These are phyloP conservation scores for Neodiprion fabricii DNA, from an alignment of 1,140 invertebrate species.

Conservation along the genomic window DNA sequence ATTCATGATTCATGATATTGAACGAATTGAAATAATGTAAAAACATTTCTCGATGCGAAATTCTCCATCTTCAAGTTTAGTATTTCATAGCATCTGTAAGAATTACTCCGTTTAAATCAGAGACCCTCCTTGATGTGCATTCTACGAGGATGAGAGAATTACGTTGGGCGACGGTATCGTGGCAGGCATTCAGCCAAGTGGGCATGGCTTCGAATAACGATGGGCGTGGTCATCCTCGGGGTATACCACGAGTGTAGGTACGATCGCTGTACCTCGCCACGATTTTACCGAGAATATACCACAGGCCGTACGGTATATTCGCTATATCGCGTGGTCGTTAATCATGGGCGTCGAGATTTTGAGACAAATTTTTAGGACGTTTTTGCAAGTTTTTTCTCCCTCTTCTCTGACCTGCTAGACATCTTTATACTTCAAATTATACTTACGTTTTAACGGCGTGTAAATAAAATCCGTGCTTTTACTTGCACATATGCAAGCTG, in stretches of 20 bases:
- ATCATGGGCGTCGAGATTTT: too few species aligned
- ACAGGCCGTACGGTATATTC: not conserved
- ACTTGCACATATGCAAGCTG: too few species aligned
- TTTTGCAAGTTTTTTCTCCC: too few species aligned
- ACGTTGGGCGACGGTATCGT: not conserved
- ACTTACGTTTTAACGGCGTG: too few species aligned
- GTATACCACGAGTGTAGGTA: conserved; percentile 7
- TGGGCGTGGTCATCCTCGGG: conserved; percentile 45
- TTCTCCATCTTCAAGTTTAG: not conserved
- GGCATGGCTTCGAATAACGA: conserved; percentile 53
- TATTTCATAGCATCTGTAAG: too few species aligned
- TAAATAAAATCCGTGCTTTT: too few species aligned
- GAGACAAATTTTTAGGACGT: too few species aligned
- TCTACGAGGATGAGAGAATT: conserved; percentile 7
- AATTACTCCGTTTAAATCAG: too few species aligned
- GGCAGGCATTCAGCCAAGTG: conserved; percentile 43
- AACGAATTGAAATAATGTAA: conserved; percentile 12
- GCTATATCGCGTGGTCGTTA: too few species aligned
- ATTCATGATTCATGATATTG: not conserved
- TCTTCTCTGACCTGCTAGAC: too few species aligned
- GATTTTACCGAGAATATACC: not conserved
- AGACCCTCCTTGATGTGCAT: too few species aligned
- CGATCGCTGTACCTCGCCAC: not conserved
- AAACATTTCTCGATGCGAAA: not conserved
- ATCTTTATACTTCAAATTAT: too few species aligned